These are phyloP conservation scores for Rhopalosiphum padi DNA, from an alignment of 1,140 invertebrate genomes.

Conservation along the genomic window DNA sequence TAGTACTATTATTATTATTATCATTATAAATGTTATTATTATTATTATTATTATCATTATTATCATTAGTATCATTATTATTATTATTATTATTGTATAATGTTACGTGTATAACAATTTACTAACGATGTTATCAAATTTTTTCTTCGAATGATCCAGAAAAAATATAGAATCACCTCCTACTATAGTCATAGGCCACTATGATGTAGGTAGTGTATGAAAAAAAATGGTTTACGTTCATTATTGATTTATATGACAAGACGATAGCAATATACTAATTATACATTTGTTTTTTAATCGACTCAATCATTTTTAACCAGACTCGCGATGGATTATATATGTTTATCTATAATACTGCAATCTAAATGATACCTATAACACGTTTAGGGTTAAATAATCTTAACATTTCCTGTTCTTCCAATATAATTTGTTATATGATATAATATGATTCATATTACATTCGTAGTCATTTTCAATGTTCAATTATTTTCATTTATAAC, in stretches of 20 bases:
- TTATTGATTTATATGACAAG: background rate
- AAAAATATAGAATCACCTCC: background rate
- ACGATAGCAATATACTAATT: background rate
- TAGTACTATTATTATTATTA: background rate
- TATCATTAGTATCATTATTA: background rate
- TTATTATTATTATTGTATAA: background rate
- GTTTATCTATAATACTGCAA: background rate
- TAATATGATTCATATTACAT: background rate
- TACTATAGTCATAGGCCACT: background rate
- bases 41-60: background rate
- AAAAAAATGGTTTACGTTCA: background rate
- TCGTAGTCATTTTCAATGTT: background rate
- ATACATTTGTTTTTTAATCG: background rate
- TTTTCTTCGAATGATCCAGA: background rate
- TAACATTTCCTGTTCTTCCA: background rate
- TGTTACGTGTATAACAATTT: background rate
- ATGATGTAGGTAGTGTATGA: background rate
- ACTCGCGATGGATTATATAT: background rate
- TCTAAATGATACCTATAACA: background rate
- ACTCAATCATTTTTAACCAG: background rate
- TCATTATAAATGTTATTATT: background rate
- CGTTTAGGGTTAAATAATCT: background rate
- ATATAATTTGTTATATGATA: background rate
- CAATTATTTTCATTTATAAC: background rate
- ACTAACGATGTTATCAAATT: background rate